Evolutionary conservation across 2,888 invertebrate species (phyloP).

Genomic region (Cantharis lateralis): DNA sequence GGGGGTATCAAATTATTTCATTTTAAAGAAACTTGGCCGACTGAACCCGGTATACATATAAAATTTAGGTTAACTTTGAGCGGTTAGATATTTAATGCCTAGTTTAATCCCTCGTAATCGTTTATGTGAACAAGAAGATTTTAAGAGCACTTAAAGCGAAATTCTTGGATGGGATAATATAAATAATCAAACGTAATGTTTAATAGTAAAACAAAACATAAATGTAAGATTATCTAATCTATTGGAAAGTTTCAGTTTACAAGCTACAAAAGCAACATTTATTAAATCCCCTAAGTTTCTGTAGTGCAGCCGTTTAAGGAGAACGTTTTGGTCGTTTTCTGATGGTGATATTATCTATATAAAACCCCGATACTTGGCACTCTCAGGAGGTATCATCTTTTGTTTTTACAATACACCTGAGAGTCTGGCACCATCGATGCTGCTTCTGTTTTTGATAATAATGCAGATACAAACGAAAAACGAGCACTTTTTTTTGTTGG

Average conservation of each 20-base stretch:
- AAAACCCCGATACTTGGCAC: slow-evolving; percentile 1
- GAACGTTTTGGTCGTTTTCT: neutral
- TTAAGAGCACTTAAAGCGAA: neutral
- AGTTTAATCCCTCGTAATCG: neutral
- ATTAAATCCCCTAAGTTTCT: slow-evolving; percentile 1
- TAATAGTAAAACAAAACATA: neutral
- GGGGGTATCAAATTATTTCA: too few species aligned
- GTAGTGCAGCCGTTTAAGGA: neutral
- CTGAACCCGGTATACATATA: too few species aligned
- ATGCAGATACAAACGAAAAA: neutral
- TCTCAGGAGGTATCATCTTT: slow-evolving; percentile 6
- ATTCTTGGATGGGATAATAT: neutral
- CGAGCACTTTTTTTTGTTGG: neutral
- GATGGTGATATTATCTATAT: slow-evolving; percentile 15
- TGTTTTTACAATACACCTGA: slow-evolving; percentile 21
- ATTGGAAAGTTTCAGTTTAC: neutral
- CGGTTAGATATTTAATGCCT: neutral
- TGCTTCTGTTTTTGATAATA: slow-evolving; percentile 13
- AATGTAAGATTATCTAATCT: neutral
- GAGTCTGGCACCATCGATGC: slow-evolving; percentile 16
- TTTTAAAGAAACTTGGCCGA: too few species aligned
- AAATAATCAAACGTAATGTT: neutral
- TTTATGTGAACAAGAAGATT: neutral
- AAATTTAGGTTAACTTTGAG: neutral
- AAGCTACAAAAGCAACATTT: neutral